Evolutionary conservation across 2,113 vertebrate species (phyloP), one percentile per base, ranked within the genome.

Genomic region (Gavialis gangeticus): DNA sequence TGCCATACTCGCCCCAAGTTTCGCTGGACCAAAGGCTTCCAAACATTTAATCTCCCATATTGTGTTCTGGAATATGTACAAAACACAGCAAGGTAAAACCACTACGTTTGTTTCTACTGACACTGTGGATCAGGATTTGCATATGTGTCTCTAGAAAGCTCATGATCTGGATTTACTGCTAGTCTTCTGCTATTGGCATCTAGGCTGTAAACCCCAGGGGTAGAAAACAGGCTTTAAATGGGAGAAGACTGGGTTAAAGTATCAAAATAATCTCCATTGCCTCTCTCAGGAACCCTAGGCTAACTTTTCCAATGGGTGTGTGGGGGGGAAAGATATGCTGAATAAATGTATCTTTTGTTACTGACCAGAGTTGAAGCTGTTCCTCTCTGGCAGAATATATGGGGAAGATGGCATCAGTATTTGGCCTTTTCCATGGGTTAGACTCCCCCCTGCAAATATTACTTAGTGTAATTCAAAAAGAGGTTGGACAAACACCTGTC

Each of bases 121-220:
- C 14, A 27, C 22, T 2, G 0, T 15, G 66, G 54, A 67, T 18
- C 57, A 59, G 28, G 82, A 25, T 55, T 81, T 87, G 25, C 28
- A 56, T 6, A 13, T 0, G 1, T 75, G 4, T 13, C 2, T 55
- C 2, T n/a, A 73, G 90, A 78, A 19, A 11, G 28, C 56, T 92
- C 83, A 81, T 10, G 25, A 19, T 10, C 9, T 17, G 2, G 12
- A 57, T 77, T 60, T 15, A 7, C 12, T 80, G 55, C 10, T 3
- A 0, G 10, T 79, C 17, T 64, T 91, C 24, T 71, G 62, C 82
- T 79, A 7, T n/a, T 89, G 86, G 59, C 80, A 90, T 34, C 21
- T 22, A 64, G 24, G 12, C 7, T 57, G 67, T 30, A 0, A 0
- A 84, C 46, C 25, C 12, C 55, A 58, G 8, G 0, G 1, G 54